phyloP scores from a whole-genome alignment of 2,888 invertebrate genomes.

The Hypolimnas misippus region DNA sequence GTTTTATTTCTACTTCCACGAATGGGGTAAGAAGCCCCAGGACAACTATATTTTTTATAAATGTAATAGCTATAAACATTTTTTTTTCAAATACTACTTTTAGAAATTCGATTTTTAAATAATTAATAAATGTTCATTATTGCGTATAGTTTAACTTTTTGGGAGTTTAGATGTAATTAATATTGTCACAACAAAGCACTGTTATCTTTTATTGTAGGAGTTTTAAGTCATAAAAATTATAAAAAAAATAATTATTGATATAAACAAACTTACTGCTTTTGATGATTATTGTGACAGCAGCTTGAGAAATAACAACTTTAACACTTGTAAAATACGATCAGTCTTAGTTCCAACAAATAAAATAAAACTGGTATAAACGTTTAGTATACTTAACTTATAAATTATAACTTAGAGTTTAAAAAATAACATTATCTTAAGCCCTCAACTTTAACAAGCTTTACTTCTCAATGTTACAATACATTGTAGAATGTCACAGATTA shows the following conservation, averaged over 20 bases:
- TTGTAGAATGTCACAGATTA: neutral
- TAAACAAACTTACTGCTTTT: constrained; percentile 39
- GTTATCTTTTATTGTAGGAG: neutral
- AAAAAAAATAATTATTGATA: neutral
- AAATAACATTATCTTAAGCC: neutral
- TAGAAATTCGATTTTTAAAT: neutral
- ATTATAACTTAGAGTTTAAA: neutral
- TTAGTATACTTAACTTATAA: neutral
- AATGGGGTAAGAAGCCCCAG: too few species aligned
- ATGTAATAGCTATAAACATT: too few species aligned
- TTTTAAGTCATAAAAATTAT: constrained; percentile 1
- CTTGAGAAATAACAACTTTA: constrained; percentile 4
- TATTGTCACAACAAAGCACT: neutral
- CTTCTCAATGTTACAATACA: neutral
- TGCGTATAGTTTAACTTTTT: neutral
- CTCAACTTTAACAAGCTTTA: neutral
- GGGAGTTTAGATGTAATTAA: neutral
- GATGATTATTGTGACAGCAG: constrained; percentile 7
- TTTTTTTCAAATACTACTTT: too few species aligned
- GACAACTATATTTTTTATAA: too few species aligned
- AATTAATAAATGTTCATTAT: neutral
- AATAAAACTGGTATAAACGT: neutral
- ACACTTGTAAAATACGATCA: neutral
- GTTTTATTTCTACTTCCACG: too few species aligned
- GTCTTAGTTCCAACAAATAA: neutral